Percentiles rank a stretch among this genome's conserved stretches.
These are phyloP conservation scores for Phrynocephalus guinanensis DNA, from an alignment of 2,797 vertebrate genomes.

Conservation along the genomic window DNA sequence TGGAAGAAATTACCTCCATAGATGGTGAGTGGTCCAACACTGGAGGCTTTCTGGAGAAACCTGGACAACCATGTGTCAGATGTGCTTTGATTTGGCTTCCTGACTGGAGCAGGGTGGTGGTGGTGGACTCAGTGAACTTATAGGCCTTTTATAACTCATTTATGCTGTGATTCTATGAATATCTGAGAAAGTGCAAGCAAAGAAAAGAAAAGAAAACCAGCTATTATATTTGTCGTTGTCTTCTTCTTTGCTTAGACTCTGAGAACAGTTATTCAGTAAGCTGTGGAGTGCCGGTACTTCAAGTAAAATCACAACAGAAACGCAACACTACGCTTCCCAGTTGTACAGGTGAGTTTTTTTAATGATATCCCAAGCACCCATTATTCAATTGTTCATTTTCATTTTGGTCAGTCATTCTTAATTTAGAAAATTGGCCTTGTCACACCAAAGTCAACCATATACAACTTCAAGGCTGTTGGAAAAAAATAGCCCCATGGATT, in stretches of 20 bases:
- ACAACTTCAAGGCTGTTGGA: neutral
- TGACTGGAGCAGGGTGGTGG: too few species aligned
- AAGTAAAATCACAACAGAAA: conserved; percentile 81
- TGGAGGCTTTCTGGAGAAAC: too few species aligned
- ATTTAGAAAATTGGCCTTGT: neutral
- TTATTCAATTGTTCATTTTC: neutral
- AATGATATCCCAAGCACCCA: neutral
- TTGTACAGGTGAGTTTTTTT: conserved; percentile 83
- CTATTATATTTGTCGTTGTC: neutral
- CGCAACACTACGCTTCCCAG: conserved; percentile 79
- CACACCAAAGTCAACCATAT: neutral
- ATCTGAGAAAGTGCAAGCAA: neutral
- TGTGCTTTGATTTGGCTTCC: too few species aligned
- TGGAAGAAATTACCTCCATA: too few species aligned
- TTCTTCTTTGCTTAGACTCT: conserved; percentile 84
- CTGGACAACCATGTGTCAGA: too few species aligned
- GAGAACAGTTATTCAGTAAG: conserved; percentile 94
- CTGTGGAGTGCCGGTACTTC: conserved; percentile 86
- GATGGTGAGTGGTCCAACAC: too few species aligned
- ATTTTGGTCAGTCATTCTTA: neutral
- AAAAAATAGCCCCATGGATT: neutral
- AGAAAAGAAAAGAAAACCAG: neutral
- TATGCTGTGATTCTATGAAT: too few species aligned
- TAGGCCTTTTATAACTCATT: too few species aligned
- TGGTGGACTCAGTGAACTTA: too few species aligned